Evolutionary conservation across 2,888 invertebrate species (phyloP), one percentile per base, ranked within the genome.

Genomic region (Apodemia mormo): DNA sequence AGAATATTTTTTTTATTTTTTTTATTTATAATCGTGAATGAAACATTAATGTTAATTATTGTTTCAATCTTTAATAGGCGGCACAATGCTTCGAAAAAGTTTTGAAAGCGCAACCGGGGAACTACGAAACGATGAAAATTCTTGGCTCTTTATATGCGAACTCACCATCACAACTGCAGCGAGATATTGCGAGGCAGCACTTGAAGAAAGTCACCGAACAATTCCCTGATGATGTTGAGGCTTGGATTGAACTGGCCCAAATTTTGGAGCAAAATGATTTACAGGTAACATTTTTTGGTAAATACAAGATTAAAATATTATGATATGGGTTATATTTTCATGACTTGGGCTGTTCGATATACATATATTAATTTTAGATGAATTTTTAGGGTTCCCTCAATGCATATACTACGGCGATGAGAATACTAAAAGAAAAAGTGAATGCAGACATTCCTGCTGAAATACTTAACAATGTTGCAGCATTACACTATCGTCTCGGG

Each of bases 71-170:
- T 1, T 49, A n/a, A 54, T 81, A 98, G 98, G 99, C 99, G 0
- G 98, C 99, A 0, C 97, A 98, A 85, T 99, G 99, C 86, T 99
- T 99, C 87, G 99, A 99, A 91, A 99, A 99, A 92, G 99, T 99
- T 1, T 92, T 99, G 6, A 99, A 99, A 94, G 97, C 96, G 0
- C 98, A 99, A 85, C 99, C 99, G 0, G 98, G 98, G 52, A 99
- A 99, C 93, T 99, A 99, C 82, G 99, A 99, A 88, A 99, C 99
- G 0, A 99, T 99, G 98, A 99, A 99, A 93, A 99, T 99, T 78
- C 94, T 99, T 10, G 99, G 99, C 2, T 99, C 99, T 0, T 92
- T 99, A 0, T 99, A 99, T 85, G 99, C 99, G 0, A 97, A 96
- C 82, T 98, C 98, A 0, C 94, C 95, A 22, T 98, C 97, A 3